A percentile compares a stretch with the other conserved stretches of the same genome.
phyloP scores from a whole-genome alignment of 92 coral and sea anemone species.

The Ricordea florida region DNA sequence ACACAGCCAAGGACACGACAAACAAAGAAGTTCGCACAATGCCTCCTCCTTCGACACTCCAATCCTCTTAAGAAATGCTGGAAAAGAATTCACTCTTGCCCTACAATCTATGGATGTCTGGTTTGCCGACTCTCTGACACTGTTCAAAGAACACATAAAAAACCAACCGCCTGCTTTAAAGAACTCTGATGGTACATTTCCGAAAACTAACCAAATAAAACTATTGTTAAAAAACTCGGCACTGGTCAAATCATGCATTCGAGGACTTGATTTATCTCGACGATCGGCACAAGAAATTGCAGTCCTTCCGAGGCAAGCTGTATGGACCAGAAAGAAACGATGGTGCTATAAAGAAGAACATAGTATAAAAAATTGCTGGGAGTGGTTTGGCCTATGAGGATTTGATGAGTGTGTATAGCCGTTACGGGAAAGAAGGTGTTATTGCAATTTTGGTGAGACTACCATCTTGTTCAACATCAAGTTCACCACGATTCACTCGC shows the following conservation, averaged over 20 bases:
- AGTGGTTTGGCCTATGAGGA: constrained; percentile 49
- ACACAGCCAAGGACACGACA: neutral
- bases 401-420: constrained; percentile 1
- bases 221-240: constrained; percentile 47
- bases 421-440: constrained; percentile 36
- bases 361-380: constrained; percentile 36
- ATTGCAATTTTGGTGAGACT: constrained; percentile 16
- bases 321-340: constrained; percentile 19
- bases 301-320: constrained; percentile 35
- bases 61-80: constrained; percentile 42
- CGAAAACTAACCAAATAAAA: constrained; percentile 44
- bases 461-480: neutral
- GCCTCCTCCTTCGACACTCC: constrained; percentile 45
- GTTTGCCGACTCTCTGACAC: constrained; percentile 44
- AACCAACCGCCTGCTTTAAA: constrained; percentile 21
- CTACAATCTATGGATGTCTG: constrained; percentile 24
- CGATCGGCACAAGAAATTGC: neutral
- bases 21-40: constrained; percentile 25
- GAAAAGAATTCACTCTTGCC: neutral
- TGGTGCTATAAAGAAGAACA: constrained; percentile 15
- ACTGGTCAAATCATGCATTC: constrained; percentile 23
- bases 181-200: constrained; percentile 16
- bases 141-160: constrained; percentile 27
- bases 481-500: constrained; percentile 13
- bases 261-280: neutral